phyloP scores from a whole-genome alignment of 2,888 invertebrate species.

The Cheilosia vernalis region DNA sequence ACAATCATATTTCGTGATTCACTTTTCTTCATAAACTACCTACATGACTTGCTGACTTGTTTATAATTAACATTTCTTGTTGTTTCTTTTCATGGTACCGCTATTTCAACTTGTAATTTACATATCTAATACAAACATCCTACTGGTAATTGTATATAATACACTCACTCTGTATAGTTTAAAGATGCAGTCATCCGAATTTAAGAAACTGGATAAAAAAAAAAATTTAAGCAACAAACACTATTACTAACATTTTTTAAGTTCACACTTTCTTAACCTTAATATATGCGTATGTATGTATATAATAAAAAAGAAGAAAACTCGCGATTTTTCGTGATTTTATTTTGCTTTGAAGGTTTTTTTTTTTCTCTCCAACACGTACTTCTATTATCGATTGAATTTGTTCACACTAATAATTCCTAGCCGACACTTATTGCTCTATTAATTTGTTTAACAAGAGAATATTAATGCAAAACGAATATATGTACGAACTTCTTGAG shows the following conservation, averaged over 20 bases:
- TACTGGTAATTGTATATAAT: background rate
- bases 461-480: background rate
- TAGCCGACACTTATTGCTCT: background rate
- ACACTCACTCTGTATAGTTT: conserved; percentile 26
- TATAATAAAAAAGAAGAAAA: conserved; percentile 6
- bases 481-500: background rate
- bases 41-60: background rate
- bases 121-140: background rate
- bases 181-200: conserved; percentile 42
- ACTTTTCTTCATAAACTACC: background rate
- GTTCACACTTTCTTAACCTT: conserved; percentile 27
- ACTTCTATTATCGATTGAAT: conserved; percentile 51
- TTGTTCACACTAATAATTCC: conserved; percentile 9
- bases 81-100: background rate
- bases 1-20: background rate
- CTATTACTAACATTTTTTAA: conserved; percentile 25
- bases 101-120: background rate
- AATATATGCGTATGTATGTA: conserved; percentile 6
- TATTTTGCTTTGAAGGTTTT: conserved; percentile 30
- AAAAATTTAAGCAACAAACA: conserved; percentile 22
- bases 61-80: background rate
- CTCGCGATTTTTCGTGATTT: conserved; percentile 35
- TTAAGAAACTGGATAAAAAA: background rate
- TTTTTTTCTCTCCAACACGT: conserved; percentile 18
- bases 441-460: background rate